Evolutionary conservation across 2,888 invertebrate genomes (phyloP).

Genomic region (Lepidochrysops patricia): DNA sequence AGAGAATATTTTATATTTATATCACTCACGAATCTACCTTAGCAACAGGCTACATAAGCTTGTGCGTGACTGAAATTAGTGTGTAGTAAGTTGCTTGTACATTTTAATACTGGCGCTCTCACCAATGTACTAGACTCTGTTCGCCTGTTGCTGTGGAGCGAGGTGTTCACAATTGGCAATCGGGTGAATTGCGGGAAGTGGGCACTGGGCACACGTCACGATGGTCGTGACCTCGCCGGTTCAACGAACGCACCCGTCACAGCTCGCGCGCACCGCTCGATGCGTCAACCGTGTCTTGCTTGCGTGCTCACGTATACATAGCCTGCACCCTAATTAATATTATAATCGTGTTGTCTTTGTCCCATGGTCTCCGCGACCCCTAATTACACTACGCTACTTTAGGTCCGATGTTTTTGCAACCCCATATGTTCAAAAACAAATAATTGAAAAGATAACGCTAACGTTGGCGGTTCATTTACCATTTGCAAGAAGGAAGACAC

Average conservation of each 20-base stretch:
- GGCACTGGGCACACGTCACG: slow-evolving; percentile 52
- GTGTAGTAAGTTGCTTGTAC: no score
- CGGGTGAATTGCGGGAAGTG: slow-evolving; percentile 35
- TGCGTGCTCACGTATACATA: slow-evolving; percentile 22
- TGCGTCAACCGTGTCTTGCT: slow-evolving; percentile 48
- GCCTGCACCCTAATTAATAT: slow-evolving; percentile 17
- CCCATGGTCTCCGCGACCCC: neutral
- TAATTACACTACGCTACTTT: no score
- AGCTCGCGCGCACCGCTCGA: slow-evolving; percentile 44
- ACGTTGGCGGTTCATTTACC: neutral
- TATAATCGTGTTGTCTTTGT: neutral
- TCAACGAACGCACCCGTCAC: slow-evolving; percentile 67
- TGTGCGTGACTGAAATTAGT: neutral
- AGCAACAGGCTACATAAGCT: no score
- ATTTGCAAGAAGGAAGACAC: no score
- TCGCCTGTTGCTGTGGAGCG: neutral
- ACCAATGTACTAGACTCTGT: no score
- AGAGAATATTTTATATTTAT: no score
- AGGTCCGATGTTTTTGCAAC: neutral
- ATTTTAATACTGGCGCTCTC: no score
- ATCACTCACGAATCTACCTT: no score
- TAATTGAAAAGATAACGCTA: neutral
- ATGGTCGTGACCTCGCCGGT: slow-evolving; percentile 70
- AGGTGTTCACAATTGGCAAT: slow-evolving; percentile 10
- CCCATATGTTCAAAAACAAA: neutral